Evolutionary conservation across 2,113 vertebrate genomes (phyloP).

Genomic region (Heterotis niloticus): DNA sequence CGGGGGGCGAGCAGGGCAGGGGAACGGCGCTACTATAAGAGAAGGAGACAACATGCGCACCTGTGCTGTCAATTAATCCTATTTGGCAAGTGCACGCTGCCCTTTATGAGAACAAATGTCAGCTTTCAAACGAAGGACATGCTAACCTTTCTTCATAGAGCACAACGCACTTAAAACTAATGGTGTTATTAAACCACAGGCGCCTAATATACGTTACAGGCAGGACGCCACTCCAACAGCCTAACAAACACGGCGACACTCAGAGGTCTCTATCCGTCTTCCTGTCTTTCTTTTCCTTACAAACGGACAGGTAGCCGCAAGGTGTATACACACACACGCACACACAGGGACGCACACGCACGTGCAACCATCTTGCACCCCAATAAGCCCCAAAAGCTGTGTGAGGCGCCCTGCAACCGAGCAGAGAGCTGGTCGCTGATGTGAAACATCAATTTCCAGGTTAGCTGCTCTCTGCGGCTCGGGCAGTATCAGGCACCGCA

Average conservation of each 20-base stretch:
- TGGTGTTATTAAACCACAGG: conserved; percentile 34
- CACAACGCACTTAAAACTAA: conserved; percentile 39
- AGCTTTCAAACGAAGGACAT: conserved; percentile 62
- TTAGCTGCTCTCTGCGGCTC: conserved; percentile 71
- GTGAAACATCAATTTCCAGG: conserved; percentile 79
- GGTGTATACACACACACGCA: not conserved
- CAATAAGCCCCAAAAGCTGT: conserved; percentile 19
- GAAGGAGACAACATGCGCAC: conserved; percentile 17
- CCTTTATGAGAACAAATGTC: conserved; percentile 70
- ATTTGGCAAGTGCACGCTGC: conserved; percentile 54
- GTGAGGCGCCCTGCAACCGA: conserved; percentile 44
- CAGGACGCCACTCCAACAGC: conserved; percentile 27
- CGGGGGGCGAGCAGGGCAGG: not conserved
- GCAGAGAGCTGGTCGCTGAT: conserved; percentile 64
- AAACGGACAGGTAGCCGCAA: not conserved
- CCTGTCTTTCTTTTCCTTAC: not conserved
- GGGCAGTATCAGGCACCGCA: conserved; percentile 71
- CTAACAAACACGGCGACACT: conserved; percentile 17
- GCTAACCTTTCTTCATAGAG: conserved; percentile 64
- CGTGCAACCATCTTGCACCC: conserved; percentile 9
- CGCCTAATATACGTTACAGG: conserved; percentile 29
- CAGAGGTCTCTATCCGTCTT: conserved; percentile 5
- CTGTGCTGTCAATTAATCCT: conserved; percentile 59
- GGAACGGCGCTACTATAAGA: not conserved
- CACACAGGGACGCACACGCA: conserved; percentile 14